phyloP scores from a whole-genome alignment of 1,140 invertebrate species.

The Macrobrachium nipponense region DNA sequence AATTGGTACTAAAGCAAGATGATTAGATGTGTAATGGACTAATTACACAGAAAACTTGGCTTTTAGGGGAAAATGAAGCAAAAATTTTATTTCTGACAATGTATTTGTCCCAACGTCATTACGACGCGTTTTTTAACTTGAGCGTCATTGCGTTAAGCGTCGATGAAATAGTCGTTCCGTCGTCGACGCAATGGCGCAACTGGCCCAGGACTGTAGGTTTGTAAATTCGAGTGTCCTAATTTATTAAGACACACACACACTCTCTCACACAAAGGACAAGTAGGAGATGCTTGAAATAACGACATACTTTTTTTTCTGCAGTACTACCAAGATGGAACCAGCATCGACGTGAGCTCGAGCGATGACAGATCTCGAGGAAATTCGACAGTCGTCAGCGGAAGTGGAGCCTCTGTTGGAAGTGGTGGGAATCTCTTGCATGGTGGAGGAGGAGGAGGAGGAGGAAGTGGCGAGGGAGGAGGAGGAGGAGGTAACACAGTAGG shows the following conservation, averaged over 20 bases:
- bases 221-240: not conserved
- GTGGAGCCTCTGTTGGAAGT: conserved; percentile 8
- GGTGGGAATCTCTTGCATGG: not conserved
- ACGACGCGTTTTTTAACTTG: too few relatives aligned
- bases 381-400: conserved; percentile 2
- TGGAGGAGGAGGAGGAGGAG: conserved; percentile 20
- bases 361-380: conserved; percentile 4
- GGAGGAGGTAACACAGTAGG: not conserved
- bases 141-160: too few relatives aligned
- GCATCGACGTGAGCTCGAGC: not conserved
- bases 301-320: not conserved
- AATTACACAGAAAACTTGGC: too few relatives aligned
- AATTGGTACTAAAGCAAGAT: too few relatives aligned
- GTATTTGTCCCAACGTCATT: too few relatives aligned
- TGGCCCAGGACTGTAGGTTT: too few relatives aligned
- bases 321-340: conserved; percentile 37
- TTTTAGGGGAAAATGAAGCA: too few relatives aligned
- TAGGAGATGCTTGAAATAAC: not conserved
- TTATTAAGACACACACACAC: not conserved
- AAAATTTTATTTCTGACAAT: too few relatives aligned
- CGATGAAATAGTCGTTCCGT: too few relatives aligned
- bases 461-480: conserved; percentile 19
- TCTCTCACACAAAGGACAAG: too few relatives aligned
- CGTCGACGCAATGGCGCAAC: too few relatives aligned
- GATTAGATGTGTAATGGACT: too few relatives aligned